These are phyloP conservation scores for Cordilura impudica DNA, from an alignment of 2,888 invertebrate genomes.

Conservation along the genomic window DNA sequence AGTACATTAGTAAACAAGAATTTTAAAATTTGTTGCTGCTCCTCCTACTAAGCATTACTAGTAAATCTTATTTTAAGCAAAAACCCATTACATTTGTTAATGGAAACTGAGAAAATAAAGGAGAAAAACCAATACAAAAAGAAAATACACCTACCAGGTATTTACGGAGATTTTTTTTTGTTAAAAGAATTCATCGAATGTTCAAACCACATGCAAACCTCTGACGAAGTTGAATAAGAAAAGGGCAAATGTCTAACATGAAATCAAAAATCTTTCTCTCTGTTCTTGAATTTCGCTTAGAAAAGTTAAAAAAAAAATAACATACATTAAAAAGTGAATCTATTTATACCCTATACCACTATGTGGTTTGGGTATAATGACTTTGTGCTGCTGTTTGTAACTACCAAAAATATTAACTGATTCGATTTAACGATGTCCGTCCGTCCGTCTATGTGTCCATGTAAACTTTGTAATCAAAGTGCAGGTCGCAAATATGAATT, in stretches of 20 bases:
- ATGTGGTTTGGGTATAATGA: no score
- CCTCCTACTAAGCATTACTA: not conserved
- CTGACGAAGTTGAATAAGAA: not conserved
- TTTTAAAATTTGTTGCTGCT: conserved; percentile 9
- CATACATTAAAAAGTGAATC: conserved; percentile 1
- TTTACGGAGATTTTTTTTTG: not conserved
- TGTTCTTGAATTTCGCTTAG: not conserved
- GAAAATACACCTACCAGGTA: not conserved
- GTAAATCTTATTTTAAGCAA: conserved; percentile 35
- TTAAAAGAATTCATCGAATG: conserved; percentile 11
- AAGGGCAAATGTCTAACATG: not conserved
- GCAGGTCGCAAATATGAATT: no score
- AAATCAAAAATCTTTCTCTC: not conserved
- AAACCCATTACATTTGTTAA: conserved; percentile 43
- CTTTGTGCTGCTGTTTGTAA: no score
- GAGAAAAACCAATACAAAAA: conserved; percentile 3
- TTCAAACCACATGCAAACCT: conserved; percentile 36
- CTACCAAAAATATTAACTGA: no score
- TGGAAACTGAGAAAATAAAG: conserved; percentile 2
- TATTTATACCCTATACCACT: not conserved
- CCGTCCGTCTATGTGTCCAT: no score
- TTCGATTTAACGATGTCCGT: not conserved
- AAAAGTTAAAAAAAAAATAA: not conserved
- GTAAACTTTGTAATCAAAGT: no score
- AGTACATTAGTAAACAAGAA: conserved; percentile 47